phyloP scores from a whole-genome alignment of 2,888 invertebrate genomes.

The Liodrosophila aerea region DNA sequence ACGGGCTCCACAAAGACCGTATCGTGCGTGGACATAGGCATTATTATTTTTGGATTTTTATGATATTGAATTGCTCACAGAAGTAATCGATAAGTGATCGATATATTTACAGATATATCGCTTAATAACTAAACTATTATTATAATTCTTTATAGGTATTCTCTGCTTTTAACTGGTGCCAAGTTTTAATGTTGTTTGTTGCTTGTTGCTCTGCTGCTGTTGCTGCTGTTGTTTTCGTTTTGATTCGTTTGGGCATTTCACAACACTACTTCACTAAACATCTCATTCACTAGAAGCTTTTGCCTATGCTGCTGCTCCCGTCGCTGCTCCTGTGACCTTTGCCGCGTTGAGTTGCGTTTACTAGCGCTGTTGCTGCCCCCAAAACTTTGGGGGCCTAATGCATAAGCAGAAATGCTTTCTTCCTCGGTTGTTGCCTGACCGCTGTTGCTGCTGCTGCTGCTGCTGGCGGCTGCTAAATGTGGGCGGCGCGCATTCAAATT shows the following conservation, averaged over 20 bases:
- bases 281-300: slow-evolving; percentile 43
- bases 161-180: slow-evolving; percentile 45
- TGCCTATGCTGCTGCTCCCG: slow-evolving; percentile 44
- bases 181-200: slow-evolving; percentile 28
- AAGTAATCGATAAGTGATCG: slow-evolving; percentile 6
- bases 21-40: slow-evolving; percentile 71
- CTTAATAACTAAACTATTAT: slow-evolving; percentile 30
- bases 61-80: slow-evolving; percentile 30
- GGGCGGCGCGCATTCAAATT: slow-evolving; percentile 70
- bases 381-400: slow-evolving; percentile 82
- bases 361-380: slow-evolving; percentile 80
- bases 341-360: slow-evolving; percentile 20
- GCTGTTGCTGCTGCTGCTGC: slow-evolving; percentile 11
- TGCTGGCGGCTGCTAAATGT: slow-evolving; percentile 60
- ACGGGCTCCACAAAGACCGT: slow-evolving; percentile 69
- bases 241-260: slow-evolving; percentile 56
- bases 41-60: slow-evolving; percentile 24
- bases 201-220: slow-evolving; percentile 43
- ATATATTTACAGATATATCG: slow-evolving; percentile 21
- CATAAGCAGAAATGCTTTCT: slow-evolving; percentile 71
- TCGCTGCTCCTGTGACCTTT: slow-evolving; percentile 35
- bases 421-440: slow-evolving; percentile 60
- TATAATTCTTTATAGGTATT: slow-evolving; percentile 15
- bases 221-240: slow-evolving; percentile 37
- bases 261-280: slow-evolving; percentile 61